These are phyloP conservation scores for Pituophis catenifer DNA, from an alignment of 2,113 vertebrate species.

Conservation along the genomic window DNA sequence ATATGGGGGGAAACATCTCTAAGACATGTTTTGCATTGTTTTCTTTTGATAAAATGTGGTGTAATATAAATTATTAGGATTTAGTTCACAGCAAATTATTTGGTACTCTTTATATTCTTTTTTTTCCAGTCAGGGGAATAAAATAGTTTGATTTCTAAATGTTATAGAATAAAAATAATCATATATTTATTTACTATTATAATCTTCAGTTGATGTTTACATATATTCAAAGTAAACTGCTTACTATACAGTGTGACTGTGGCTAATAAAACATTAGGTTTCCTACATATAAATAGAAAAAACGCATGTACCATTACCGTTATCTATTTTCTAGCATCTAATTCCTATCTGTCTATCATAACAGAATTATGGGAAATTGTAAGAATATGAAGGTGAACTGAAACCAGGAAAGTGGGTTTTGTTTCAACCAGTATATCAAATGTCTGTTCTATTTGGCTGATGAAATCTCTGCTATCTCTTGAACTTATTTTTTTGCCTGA, in stretches of 20 bases:
- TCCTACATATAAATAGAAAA: background rate
- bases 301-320: background rate
- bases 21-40: background rate
- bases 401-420: background rate
- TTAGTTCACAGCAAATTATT: background rate
- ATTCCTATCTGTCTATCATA: background rate
- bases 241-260: background rate
- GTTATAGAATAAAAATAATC: background rate
- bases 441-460: background rate
- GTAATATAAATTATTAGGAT: background rate
- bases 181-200: background rate
- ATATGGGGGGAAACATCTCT: background rate
- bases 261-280: background rate
- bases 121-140: background rate
- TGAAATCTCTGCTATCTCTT: background rate
- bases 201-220: background rate
- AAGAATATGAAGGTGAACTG: background rate
- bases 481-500: background rate
- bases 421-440: background rate
- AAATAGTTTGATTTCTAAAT: background rate
- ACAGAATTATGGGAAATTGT: background rate
- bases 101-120: background rate
- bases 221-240: background rate
- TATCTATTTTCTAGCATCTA: background rate
- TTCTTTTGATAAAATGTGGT: background rate